Conservation (phyloP, 2,113 vertebrate species). For the Lethenteron reissneri region DNA sequence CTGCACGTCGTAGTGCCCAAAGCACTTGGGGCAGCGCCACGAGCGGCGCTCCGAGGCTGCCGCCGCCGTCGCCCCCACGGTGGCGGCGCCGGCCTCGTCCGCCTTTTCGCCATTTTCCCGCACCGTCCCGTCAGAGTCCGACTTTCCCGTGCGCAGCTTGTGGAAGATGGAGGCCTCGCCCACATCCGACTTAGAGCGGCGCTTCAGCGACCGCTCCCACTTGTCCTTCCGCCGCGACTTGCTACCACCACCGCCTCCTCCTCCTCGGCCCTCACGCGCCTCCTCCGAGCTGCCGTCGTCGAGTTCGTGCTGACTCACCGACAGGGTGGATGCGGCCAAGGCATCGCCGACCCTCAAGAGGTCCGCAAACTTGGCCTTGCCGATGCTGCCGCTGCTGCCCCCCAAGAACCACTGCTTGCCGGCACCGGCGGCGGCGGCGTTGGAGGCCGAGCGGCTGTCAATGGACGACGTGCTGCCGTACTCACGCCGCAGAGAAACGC, state of each 20-base stretch:
- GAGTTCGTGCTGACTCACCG: neutral
- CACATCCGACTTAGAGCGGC: constrained; percentile 30
- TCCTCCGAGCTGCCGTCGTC: neutral
- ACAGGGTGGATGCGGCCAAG: no score
- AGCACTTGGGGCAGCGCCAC: constrained; percentile 53
- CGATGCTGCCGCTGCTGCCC: no score
- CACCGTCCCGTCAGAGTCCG: constrained; percentile 23
- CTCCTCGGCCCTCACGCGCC: neutral
- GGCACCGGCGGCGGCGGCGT: no score
- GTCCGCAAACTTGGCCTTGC: no score
- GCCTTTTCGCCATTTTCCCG: constrained; percentile 11
- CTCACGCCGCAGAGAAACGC: constrained; percentile 65
- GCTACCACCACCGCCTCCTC: neutral
- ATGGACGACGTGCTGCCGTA: constrained; percentile 91
- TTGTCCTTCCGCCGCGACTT: constrained; percentile 15
- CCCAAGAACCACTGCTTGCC: no score
- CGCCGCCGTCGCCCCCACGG: constrained; percentile 9
- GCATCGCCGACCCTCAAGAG: no score
- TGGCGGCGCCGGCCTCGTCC: constrained; percentile 15
- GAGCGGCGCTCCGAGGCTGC: constrained; percentile 13
- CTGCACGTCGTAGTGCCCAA: constrained; percentile 65
- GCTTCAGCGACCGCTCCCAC: constrained; percentile 42
- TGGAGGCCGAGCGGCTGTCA: constrained; percentile 25
- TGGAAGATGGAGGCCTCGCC: constrained; percentile 46
- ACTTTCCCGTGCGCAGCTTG: constrained; percentile 36